phyloP scores from a whole-genome alignment of 2,797 vertebrate species.

The Borostomias antarcticus region DNA sequence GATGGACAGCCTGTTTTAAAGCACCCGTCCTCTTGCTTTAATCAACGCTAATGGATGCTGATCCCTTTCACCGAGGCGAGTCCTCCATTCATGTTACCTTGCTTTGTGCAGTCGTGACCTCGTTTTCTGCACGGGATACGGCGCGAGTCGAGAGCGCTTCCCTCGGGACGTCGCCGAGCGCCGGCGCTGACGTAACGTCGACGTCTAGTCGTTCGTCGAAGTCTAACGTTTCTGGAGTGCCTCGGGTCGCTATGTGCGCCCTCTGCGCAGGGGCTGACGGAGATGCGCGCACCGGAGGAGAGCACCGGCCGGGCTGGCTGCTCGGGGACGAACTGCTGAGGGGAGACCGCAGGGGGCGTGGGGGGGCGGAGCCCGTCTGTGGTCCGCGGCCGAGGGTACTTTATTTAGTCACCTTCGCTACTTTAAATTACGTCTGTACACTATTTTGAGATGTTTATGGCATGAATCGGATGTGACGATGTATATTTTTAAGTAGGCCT shows the following conservation, averaged over 20 bases:
- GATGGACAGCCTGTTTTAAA: no score
- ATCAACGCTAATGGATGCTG: no score
- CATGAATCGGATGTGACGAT: no score
- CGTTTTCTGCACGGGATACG: neutral
- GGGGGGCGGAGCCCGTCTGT: neutral
- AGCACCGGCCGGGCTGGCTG: constrained; percentile 31
- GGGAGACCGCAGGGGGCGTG: neutral
- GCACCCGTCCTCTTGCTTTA: no score
- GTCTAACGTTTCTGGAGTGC: constrained; percentile 41
- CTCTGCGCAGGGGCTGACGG: constrained; percentile 23
- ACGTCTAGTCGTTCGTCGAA: constrained; percentile 38
- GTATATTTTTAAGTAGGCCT: no score
- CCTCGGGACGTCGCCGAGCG: constrained; percentile 32
- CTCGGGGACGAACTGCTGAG: constrained; percentile 24
- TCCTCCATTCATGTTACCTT: no score
- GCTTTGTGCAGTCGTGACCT: neutral
- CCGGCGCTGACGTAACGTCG: constrained; percentile 36
- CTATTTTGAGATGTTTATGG: no score
- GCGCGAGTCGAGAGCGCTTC: constrained; percentile 7
- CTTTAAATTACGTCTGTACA: no score
- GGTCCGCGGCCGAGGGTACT: neutral
- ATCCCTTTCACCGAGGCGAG: no score
- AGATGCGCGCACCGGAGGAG: constrained; percentile 28
- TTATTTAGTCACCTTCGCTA: no score
- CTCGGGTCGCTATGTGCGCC: constrained; percentile 43